Evolutionary conservation across 2,888 invertebrate species (phyloP).

Genomic region (Lingula anatina): DNA sequence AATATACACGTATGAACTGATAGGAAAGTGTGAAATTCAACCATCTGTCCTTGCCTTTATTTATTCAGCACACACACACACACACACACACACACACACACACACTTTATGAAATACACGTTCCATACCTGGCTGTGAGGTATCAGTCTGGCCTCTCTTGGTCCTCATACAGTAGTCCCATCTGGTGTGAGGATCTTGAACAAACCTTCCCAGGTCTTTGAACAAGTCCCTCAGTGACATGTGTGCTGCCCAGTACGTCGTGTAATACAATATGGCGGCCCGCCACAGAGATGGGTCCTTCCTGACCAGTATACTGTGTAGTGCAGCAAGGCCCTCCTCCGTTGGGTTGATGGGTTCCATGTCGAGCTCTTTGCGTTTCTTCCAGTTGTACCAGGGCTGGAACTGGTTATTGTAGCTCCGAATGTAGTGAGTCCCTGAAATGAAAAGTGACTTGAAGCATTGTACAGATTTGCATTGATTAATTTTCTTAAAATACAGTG

Average conservation of each 20-base stretch:
- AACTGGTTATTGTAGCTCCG: slow-evolving; percentile 38
- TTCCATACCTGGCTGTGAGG: slow-evolving; percentile 34
- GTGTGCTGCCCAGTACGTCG: slow-evolving; percentile 29
- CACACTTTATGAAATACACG: no score
- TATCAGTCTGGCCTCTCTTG: slow-evolving; percentile 40
- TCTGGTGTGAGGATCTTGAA: slow-evolving; percentile 32
- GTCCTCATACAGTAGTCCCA: slow-evolving; percentile 48
- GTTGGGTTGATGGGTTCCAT: slow-evolving; percentile 41
- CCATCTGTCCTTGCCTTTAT: no score
- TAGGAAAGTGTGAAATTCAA: no score
- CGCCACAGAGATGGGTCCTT: slow-evolving; percentile 38
- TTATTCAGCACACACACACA: no score
- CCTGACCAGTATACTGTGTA: slow-evolving; percentile 40
- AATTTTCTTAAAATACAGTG: no score
- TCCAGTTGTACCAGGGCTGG: slow-evolving; percentile 35
- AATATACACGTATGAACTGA: no score
- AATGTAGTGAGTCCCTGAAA: slow-evolving; percentile 41
- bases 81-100: no score
- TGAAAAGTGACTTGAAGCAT: no score
- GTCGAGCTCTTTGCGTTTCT: slow-evolving; percentile 25
- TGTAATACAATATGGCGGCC: slow-evolving; percentile 36
- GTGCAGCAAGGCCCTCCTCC: slow-evolving; percentile 44
- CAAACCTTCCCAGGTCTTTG: slow-evolving; percentile 33
- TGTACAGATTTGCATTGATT: no score
- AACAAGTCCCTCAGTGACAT: slow-evolving; percentile 42